Evolutionary conservation across 35 echinoderm and acorn worm genomes (phyloP).

Genomic region (Heliocidaris tuberculata): DNA sequence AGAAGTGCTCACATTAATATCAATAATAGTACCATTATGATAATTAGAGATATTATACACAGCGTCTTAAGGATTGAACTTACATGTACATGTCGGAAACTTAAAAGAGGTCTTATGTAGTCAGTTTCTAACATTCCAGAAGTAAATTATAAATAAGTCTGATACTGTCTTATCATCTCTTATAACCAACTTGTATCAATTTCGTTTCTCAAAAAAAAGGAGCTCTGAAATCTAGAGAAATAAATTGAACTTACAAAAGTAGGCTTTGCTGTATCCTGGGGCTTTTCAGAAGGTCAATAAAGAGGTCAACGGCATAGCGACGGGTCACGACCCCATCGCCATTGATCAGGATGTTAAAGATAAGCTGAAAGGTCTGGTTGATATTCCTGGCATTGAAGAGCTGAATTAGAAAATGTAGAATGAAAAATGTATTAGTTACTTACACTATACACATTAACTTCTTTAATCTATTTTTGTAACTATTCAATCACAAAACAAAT

Average conservation of each 20-base stretch:
- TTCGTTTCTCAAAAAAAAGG: no score
- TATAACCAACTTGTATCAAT: no score
- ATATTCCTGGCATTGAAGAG: slow-evolving; percentile 72
- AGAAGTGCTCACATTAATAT: no score
- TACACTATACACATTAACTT: not conserved
- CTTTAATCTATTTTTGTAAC: not conserved
- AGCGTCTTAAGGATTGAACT: no score
- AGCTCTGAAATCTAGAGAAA: not conserved
- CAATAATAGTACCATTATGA: no score
- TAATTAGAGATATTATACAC: no score
- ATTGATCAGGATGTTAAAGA: slow-evolving; percentile 82
- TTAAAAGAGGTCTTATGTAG: no score
- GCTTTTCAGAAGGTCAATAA: slow-evolving; percentile 70
- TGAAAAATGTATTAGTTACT: not conserved
- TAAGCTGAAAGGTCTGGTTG: slow-evolving; percentile 77
- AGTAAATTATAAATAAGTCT: no score
- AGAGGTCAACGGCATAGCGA: slow-evolving; percentile 78
- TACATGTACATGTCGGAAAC: no score
- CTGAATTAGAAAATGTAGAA: not conserved
- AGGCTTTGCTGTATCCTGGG: slow-evolving; percentile 65
- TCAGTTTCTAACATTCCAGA: no score
- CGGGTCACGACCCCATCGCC: slow-evolving; percentile 68
- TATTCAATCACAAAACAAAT: no score
- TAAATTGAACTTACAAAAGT: slow-evolving; percentile 55
- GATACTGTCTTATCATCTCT: no score